Percentiles rank a stretch among this genome's conserved stretches.
These are phyloP conservation scores for Eudyptes chrysolophus DNA, from an alignment of 2,113 vertebrate species.

Conservation along the genomic window DNA sequence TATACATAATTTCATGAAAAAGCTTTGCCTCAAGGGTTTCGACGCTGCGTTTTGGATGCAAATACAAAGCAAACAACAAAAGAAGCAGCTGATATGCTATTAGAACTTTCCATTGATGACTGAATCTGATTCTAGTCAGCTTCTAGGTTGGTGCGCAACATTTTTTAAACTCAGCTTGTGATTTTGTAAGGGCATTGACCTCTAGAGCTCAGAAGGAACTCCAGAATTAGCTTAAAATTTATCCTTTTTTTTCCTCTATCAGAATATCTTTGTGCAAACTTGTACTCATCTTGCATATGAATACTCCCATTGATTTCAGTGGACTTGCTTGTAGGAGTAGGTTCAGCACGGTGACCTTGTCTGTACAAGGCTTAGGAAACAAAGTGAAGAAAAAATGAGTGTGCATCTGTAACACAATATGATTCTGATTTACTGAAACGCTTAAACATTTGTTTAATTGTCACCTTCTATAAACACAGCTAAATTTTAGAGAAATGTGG, in stretches of 20 bases:
- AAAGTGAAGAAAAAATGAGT: background rate
- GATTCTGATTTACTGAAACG: background rate
- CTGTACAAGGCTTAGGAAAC: background rate
- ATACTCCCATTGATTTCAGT: background rate
- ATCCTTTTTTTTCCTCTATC: background rate
- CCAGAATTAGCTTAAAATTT: background rate
- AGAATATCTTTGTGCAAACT: background rate
- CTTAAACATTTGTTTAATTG: background rate
- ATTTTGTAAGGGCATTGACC: background rate
- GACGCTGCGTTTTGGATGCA: background rate
- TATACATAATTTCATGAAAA: constrained; percentile 19
- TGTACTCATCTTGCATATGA: background rate
- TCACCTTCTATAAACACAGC: background rate
- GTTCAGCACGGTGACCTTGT: background rate
- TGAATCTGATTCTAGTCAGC: background rate
- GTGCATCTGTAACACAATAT: background rate
- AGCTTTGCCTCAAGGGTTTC: background rate
- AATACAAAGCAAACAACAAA: background rate
- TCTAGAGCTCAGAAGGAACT: background rate
- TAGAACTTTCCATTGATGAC: background rate
- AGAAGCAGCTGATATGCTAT: background rate
- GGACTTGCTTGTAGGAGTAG: background rate
- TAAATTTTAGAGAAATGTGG: background rate
- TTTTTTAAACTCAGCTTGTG: background rate
- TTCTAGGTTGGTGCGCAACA: background rate